Base-by-base conservation (phyloP, 2,888 invertebrate species). In the Plemyria rubiginata region DNA sequence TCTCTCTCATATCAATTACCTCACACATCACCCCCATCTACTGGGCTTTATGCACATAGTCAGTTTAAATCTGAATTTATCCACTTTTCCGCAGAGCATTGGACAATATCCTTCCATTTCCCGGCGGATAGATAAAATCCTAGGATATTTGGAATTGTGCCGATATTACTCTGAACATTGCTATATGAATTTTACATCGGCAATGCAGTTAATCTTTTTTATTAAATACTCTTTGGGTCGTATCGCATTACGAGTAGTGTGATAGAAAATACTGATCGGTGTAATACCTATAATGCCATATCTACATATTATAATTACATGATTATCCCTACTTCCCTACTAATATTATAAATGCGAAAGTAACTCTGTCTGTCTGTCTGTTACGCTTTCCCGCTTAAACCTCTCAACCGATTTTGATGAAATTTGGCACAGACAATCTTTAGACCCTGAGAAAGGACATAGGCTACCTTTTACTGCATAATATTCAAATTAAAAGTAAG, bases 91-190 rank as follows among this genome's bases (percentile, higher is more conserved):
- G 15, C 32, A 48, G 54, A 59, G 62, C 56, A 62, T 62, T 58
- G 55, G 59, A 66, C 62, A 66, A 62, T 66, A 62, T 66, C 52
- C 43, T 59, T 55, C 55, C 51, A 66, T 59, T 55, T 56, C 51
- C 58, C 40, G 16, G 40, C 51, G 59, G 55, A 66, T 62, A 55
- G 58, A 65, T 55, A 59, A 60, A 65, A 60, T 65, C 54, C 56
- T 43, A 59, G 55, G 43, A 66, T 55, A 66, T 62, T 59, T 54
- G 50, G 45, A 62, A 62, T 59, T 54, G 56, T 53, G 53, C 38
- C 38, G 59, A 62, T 65, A 60, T 55, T 66, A 43, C 13, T 57
- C 45, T 46, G 60, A 56, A 57, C 54, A 51, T 58, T 53, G 46
- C 52, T 50, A 51, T 40, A 15, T 54, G 13, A 1, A 41, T 29